Evolutionary conservation across 2,888 invertebrate species (phyloP), one percentile per base, ranked within the genome.

Genomic region (Parnassius smintheus): DNA sequence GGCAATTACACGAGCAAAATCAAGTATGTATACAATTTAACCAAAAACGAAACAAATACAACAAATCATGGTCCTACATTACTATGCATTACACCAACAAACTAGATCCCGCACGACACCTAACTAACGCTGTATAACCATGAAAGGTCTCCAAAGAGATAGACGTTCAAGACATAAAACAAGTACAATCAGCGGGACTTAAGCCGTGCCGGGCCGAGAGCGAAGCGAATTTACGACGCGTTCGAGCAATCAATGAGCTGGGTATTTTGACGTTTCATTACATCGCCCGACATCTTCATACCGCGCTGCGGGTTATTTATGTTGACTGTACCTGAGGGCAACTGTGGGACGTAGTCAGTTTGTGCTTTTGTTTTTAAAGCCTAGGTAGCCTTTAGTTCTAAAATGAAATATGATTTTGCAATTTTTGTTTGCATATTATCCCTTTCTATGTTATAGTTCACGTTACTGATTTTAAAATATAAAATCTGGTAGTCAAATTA

Each of bases 241-340:
- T 59, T 63, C 65, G 65, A 65, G 70, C 72, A 72, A 74, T 72
- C 71, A 75, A 83, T 83, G 80, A 75, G 73, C 70, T 75, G 72
- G 81, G 78, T 86, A 80, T 86, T 87, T 87, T 88, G 88, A 90
- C 89, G 81, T 88, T 88, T 84, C 90, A 90, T 90, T 91, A 88
- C 79, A 82, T 65, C 75, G 70, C 69, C 78, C 77, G 91, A 91
- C 89, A 86, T 87, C 91, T 91, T 90, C 90, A 90, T 91, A 87
- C 80, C 79, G 78, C 70, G 80, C 78, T 73, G 67, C 68, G 67
- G 74, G 81, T 85, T 87, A 86, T 90, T 89, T 90, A 89, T 87
- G 82, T 70, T 66, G 78, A 82, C 78, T 81, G 82, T 83, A 83
- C 86, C 87, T 76, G 66, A 69, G 72, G 83, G 86, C 62, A 11